A percentile compares a stretch with the other conserved stretches of the same genome.
Evolutionary conservation across 2,888 invertebrate species (phyloP).

Genomic region (Timema podura): DNA sequence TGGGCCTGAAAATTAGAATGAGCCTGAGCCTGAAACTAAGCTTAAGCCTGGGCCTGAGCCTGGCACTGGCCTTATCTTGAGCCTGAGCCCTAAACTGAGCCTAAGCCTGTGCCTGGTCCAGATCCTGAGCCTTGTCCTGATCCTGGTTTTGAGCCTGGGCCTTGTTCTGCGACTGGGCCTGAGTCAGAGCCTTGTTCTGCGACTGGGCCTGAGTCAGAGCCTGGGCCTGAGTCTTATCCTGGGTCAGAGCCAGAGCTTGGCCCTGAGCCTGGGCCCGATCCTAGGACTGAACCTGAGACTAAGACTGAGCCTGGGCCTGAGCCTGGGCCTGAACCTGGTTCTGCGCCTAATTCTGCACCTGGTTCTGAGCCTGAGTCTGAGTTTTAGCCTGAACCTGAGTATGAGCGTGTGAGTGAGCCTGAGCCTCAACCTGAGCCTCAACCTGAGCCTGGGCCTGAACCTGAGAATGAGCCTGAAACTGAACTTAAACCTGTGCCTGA

Average conservation of each 20-base stretch:
- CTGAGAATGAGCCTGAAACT: too few relatives aligned
- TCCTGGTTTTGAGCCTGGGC: constrained; percentile 8
- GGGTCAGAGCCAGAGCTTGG: too few relatives aligned
- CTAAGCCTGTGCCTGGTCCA: constrained; percentile 21
- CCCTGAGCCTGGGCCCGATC: constrained; percentile 28
- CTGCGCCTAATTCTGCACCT: too few relatives aligned
- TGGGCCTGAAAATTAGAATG: too few relatives aligned
- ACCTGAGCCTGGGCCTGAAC: background rate
- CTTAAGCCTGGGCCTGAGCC: constrained; percentile 32
- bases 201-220: background rate
- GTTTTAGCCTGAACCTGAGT: too few relatives aligned
- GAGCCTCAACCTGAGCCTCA: background rate
- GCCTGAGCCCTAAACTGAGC: constrained; percentile 29
- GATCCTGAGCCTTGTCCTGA: background rate
- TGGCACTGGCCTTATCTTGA: constrained; percentile 33
- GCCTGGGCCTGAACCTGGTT: background rate
- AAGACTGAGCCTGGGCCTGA: constrained; percentile 20
- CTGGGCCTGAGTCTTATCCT: background rate
- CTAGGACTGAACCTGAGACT: constrained; percentile 30
- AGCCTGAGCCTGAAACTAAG: too few relatives aligned
- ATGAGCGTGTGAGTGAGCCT: background rate
- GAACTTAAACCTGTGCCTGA: background rate
- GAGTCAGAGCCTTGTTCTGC: background rate
- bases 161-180: constrained; percentile 4
- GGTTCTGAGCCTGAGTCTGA: too few relatives aligned